Base-by-base conservation (phyloP, 1,140 invertebrate species). In the Drosophila bifasciata region DNA sequence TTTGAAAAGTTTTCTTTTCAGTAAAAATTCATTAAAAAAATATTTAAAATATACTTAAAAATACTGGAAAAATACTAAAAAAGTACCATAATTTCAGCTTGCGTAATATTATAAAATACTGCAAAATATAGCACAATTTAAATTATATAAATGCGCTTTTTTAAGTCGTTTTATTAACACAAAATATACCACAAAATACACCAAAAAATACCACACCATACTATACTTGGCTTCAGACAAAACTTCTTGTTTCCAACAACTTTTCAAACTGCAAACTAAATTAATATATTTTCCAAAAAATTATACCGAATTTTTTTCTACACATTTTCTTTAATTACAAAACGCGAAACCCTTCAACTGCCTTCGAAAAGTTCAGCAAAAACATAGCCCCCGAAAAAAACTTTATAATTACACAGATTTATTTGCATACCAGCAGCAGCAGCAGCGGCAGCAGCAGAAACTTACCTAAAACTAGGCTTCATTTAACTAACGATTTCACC, bases 401-500 rank as follows among this genome's bases (percentile, higher is more conserved):
- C 51, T 73, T 74, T 74, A 8, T 74, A 64, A 55, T 66, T 74
- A 50, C 58, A 36, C 51, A 50, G 59, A 64, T 73, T 57, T 74
- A 74, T 73, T 64, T 63, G 70, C 58, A 72, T 40, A n/a, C n/a
- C n/a, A n/a, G n/a, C n/a, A n/a, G n/a, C n/a, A n/a, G n/a, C n/a
- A n/a, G n/a, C n/a, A n/a, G n/a, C n/a, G n/a, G n/a, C n/a, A n/a
- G n/a, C n/a, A 62, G 25, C 59, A 6, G 32, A 51, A 74, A 74
- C 69, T 57, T 51, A 44, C 25, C 69, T 57, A 73, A 73, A 36
- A 74, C 69, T 72, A 57, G 70, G 69, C 59, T 73, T 63, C 70
- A 74, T 74, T 74, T 74, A 74, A 74, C 69, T 57, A 73, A 74
- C 59, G 52, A 64, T 74, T 64, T 51, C 40, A 70, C 67, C 67